Evolutionary conservation across 2,113 vertebrate species (phyloP).

Genomic region (Typhlomys cinereus): DNA sequence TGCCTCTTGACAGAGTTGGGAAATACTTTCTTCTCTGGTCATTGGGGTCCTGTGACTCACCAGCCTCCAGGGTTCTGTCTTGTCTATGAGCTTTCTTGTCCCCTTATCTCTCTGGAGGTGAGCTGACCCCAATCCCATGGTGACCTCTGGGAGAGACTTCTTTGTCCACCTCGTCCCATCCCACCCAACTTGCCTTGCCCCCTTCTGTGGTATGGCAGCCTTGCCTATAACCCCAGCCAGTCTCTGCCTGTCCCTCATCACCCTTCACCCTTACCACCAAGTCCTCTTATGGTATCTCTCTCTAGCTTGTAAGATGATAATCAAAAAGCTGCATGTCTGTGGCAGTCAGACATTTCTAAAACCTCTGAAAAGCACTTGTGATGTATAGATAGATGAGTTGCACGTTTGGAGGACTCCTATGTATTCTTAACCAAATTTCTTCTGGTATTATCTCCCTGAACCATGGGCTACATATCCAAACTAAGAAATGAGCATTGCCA

Average conservation of each 20-base stretch:
- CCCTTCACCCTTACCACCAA: neutral
- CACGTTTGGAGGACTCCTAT: neutral
- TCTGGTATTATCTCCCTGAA: neutral
- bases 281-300: neutral
- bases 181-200: neutral
- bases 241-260: neutral
- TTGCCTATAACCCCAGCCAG: neutral
- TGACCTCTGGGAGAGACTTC: neutral
- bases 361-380: neutral
- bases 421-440: neutral
- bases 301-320: neutral
- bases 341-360: neutral
- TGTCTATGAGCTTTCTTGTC: neutral
- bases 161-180: neutral
- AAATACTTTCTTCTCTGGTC: neutral
- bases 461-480: neutral
- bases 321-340: neutral
- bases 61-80: neutral
- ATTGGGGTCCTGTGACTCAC: neutral
- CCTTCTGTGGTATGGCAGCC: neutral
- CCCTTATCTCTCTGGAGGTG: neutral
- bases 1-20: neutral
- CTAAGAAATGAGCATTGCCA: neutral
- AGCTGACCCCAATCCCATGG: neutral
- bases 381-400: neutral